Evolutionary conservation across 1,140 invertebrate species (phyloP).

Genomic region (Drosophila nikananu): DNA sequence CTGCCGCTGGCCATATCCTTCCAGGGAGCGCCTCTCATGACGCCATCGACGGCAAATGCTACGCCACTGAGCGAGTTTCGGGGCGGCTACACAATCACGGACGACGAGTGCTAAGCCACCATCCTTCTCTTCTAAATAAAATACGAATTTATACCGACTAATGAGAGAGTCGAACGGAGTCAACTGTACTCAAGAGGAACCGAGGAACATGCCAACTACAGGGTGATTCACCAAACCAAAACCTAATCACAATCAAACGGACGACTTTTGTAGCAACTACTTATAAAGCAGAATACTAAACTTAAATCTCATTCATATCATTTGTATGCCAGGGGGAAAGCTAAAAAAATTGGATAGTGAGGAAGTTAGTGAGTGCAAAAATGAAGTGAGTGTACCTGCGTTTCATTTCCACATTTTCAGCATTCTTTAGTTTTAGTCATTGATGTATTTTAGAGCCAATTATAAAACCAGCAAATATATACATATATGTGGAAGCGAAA

Average conservation of each 20-base stretch:
- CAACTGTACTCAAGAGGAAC: conserved; percentile 25
- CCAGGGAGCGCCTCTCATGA: conserved; percentile 87
- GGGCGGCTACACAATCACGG: conserved; percentile 77
- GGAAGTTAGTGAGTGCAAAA: conserved; percentile 7
- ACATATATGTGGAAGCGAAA: conserved; percentile 1
- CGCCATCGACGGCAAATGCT: conserved; percentile 84
- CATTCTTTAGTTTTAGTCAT: conserved; percentile 21
- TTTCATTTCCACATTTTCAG: conserved; percentile 28
- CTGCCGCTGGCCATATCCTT: conserved; percentile 88
- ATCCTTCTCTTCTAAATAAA: conserved; percentile 10
- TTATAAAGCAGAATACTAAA: conserved; percentile 11
- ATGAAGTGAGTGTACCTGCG: conserved; percentile 39
- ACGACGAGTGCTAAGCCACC: conserved; percentile 76
- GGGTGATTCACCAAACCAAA: conserved; percentile 48
- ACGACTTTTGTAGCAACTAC: conserved; percentile 31
- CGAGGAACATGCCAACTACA: conserved; percentile 46
- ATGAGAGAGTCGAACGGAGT: conserved; percentile 13
- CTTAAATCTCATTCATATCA: conserved; percentile 39
- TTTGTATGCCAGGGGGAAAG: conserved; percentile 12
- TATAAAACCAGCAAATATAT: conserved; percentile 10
- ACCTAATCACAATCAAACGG: conserved; percentile 41
- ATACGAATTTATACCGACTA: conserved; percentile 63
- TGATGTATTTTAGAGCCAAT: conserved; percentile 19
- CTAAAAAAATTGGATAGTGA: neutral
- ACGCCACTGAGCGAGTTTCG: conserved; percentile 83